Evolutionary conservation across 2,888 invertebrate genomes (phyloP), one percentile per base, ranked within the genome.

Genomic region (Bedellia somnulentella): DNA sequence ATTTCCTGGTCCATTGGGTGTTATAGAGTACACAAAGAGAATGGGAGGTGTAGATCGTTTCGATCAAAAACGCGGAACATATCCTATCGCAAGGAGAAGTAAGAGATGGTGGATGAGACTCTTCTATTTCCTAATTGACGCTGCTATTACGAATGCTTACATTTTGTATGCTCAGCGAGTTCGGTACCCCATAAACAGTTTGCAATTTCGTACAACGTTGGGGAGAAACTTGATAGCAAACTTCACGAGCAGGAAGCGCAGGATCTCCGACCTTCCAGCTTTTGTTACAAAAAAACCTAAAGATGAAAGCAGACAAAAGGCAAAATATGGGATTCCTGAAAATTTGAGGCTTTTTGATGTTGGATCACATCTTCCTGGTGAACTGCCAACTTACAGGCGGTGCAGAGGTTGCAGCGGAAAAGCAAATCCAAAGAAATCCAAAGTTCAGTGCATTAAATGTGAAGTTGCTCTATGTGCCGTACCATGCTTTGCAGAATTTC

Each of bases 301-400:
- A 32, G 13, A 28, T 30, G 32, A 35, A 23, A 38, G 37, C 36
- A 22, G 38, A 9, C 39, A 27, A 38, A 38, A 40, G 30, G 33
- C 34, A 17, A 38, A 35, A 27, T 41, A 35, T 36, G 40, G 37
- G 15, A n/a, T 41, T 15, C 40, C 36, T 31, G 37, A 37, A 13
- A 29, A 37, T 24, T 18, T 36, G 15, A 18, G 37, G 34, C 38
- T 40, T 29, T 16, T 28, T 29, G 33, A 41, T 28, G 35, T 37
- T 17, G 38, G 37, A 22, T 33, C 36, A 11, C 36, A 40, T 9
- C 31, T 41, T 15, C 36, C 41, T 3, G 38, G 37, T 30, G 27
- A 30, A 36, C 36, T 41, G 14, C 10, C 32, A 23, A 25, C 27
- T 24, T 37, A 32, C 18, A 36, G 38, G 35, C 16, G 39, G 34